These are phyloP conservation scores for Sycophila texana DNA, from an alignment of 2,888 invertebrate species.

Conservation along the genomic window DNA sequence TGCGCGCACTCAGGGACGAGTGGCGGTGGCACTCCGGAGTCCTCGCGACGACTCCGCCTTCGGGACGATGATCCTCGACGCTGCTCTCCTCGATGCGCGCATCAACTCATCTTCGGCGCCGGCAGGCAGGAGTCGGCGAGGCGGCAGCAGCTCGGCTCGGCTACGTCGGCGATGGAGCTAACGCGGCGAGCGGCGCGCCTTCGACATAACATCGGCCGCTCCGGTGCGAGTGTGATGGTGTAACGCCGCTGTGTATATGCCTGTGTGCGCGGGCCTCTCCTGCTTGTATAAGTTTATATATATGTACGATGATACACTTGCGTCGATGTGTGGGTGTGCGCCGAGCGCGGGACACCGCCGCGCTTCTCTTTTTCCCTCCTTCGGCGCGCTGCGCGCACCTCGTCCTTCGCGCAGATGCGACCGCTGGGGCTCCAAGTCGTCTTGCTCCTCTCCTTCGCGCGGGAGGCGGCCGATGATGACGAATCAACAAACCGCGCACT, in stretches of 20 bases:
- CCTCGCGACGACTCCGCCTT: not conserved
- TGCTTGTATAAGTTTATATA: too few species aligned
- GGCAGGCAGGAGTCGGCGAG: too few species aligned
- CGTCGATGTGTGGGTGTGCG: not conserved
- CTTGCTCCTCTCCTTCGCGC: not conserved
- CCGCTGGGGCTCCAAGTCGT: too few species aligned
- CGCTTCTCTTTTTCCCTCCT: not conserved
- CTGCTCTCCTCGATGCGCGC: not conserved
- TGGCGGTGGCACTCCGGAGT: not conserved
- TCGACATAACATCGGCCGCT: conserved; percentile 61
- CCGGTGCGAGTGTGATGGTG: conserved; percentile 52
- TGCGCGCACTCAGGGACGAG: not conserved
- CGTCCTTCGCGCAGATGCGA: conserved; percentile 6
- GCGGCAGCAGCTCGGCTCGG: not conserved
- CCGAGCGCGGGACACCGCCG: not conserved
- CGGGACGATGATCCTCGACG: not conserved
- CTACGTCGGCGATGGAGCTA: conserved; percentile 28
- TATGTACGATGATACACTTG: not conserved
- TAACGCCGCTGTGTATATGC: conserved; percentile 2
- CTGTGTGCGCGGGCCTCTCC: not conserved
- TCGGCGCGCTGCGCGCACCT: not conserved
- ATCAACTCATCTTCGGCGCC: conserved; percentile 1
- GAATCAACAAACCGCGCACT: conserved; percentile 48
- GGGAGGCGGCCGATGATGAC: conserved; percentile 32
- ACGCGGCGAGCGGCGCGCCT: conserved; percentile 40